Evolutionary conservation across 2,888 invertebrate species (phyloP), one percentile per base, ranked within the genome.

Genomic region (Scaptomyza tumidula): DNA sequence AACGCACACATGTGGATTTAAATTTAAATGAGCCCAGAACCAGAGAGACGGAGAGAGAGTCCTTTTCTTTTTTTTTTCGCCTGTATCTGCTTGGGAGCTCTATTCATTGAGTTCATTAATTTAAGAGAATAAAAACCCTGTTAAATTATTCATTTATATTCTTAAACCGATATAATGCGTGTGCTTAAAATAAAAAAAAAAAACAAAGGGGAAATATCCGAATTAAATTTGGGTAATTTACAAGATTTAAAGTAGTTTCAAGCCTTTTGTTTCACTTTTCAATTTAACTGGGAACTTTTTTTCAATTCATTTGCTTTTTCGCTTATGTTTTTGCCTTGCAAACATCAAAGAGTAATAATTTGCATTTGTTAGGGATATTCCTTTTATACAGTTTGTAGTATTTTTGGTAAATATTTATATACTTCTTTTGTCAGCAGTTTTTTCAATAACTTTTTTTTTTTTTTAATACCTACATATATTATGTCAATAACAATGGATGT

Each of bases 351-450:
- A 46, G 60, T 72, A 76, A 72, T 77, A 66, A 88, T 87, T 86
- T 88, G 78, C 80, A 78, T 86, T 86, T 76, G 52, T 62, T 6
- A 1, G 39, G 39, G 39, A 10, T 14, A 53, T 14, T 41, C 24
- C 39, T 46, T 49, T 48, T 79, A 63, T 77, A 67, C 71, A 85
- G 86, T 10, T 10, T 16, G 16, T 86, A 79, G 85, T 85, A 86
- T 87, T 87, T 84, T 88, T 49, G 44, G 83, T 73, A 86, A 90
- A 90, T 90, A 89, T 90, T 90, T 90, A 81, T 83, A 81, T 81
- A 81, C 72, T 86, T 88, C 90, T 90, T 90, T 91, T 90, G 90
- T 90, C 90, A 90, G 90, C 91, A 82, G 49, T 85, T 84, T 88
- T 90, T 88, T 80, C 87, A 83, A 83, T 88, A 79, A 85, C 81